A percentile compares a stretch with the other conserved stretches of the same genome.
Evolutionary conservation across 2,888 invertebrate species (phyloP).

Genomic region (Heliconius aoede): DNA sequence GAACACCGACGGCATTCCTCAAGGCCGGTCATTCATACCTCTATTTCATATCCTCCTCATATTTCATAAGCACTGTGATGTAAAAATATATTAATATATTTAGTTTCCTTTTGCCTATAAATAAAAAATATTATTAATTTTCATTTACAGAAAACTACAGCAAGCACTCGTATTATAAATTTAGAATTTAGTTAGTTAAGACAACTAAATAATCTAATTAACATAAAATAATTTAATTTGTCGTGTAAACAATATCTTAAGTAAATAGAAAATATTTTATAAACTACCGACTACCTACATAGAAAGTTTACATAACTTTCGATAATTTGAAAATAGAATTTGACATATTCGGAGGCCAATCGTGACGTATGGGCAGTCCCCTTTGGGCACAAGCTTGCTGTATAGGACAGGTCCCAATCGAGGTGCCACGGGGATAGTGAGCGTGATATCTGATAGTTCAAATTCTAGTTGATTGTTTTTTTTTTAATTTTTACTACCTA

Average conservation of each 20-base stretch:
- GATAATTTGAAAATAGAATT: neutral
- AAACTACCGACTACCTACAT: neutral
- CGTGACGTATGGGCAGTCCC: too few species aligned
- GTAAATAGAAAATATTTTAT: neutral
- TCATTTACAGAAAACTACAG: neutral
- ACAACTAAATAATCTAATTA: too few species aligned
- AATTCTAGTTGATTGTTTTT: neutral
- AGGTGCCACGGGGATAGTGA: neutral
- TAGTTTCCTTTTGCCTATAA: neutral
- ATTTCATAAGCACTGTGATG: slow-evolving; percentile 14
- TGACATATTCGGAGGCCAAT: neutral
- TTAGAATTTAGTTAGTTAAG: too few species aligned
- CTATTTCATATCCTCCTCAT: slow-evolving; percentile 43
- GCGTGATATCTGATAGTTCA: too few species aligned
- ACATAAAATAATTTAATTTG: neutral
- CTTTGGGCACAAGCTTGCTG: too few species aligned
- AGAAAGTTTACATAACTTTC: neutral
- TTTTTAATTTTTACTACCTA: neutral
- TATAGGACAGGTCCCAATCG: too few species aligned
- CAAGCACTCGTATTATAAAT: neutral
- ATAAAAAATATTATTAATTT: neutral
- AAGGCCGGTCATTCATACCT: slow-evolving; percentile 73
- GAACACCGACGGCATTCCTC: slow-evolving; percentile 69
- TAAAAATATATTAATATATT: neutral
- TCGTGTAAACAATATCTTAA: neutral